Percentiles rank a stretch among this genome's conserved stretches.
Evolutionary conservation across 2,113 vertebrate species (phyloP).

Genomic region (Thalassoma bifasciatum): DNA sequence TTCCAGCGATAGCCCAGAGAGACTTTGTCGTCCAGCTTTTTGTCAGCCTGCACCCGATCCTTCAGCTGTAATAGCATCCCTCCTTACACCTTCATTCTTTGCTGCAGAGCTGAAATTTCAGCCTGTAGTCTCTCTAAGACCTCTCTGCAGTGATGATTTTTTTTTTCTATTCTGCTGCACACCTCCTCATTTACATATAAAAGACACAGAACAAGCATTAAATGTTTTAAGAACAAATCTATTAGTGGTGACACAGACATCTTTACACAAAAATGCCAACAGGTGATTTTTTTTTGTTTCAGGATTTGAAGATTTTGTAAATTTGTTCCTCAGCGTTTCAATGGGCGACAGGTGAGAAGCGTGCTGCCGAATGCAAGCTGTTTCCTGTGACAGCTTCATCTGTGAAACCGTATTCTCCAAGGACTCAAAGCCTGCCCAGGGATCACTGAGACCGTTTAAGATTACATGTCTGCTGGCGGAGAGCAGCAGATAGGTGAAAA

Average conservation of each 20-base stretch:
- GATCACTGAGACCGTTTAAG: slow-evolving; percentile 78
- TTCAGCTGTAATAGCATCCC: slow-evolving; percentile 56
- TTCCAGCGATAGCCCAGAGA: slow-evolving; percentile 59
- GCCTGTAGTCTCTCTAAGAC: slow-evolving; percentile 37
- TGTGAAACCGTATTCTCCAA: slow-evolving; percentile 75
- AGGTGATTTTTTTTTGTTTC: background rate
- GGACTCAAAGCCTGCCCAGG: slow-evolving; percentile 68
- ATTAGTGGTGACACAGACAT: background rate
- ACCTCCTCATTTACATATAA: slow-evolving; percentile 33
- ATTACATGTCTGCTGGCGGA: slow-evolving; percentile 77
- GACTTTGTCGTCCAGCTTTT: slow-evolving; percentile 40
- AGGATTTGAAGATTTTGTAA: slow-evolving; percentile 17
- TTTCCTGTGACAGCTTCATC: slow-evolving; percentile 78
- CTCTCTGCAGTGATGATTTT: slow-evolving; percentile 15
- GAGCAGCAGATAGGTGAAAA: slow-evolving; percentile 78
- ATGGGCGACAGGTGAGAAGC: slow-evolving; percentile 61
- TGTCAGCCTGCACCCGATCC: slow-evolving; percentile 43
- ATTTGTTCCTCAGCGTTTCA: slow-evolving; percentile 7
- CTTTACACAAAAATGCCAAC: slow-evolving; percentile 23
- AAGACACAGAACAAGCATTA: slow-evolving; percentile 3
- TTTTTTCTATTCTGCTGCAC: background rate
- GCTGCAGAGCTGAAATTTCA: slow-evolving; percentile 69
- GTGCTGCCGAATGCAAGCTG: slow-evolving; percentile 58
- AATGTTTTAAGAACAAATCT: slow-evolving; percentile 19
- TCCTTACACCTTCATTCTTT: slow-evolving; percentile 31